Conservation (phyloP, 2,888 invertebrate genomes). For the Stenodema calcarata region DNA sequence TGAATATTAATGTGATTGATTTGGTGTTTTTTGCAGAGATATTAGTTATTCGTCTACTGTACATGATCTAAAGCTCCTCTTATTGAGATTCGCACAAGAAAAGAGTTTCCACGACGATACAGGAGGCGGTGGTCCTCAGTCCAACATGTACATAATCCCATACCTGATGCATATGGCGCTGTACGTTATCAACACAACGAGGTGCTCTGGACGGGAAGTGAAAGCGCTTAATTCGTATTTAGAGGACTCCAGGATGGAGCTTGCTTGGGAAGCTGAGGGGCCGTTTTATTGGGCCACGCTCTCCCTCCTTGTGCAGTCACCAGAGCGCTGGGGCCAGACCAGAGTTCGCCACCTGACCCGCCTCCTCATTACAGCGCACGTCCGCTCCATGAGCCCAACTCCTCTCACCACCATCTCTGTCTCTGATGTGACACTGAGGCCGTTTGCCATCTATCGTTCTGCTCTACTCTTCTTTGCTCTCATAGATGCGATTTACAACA, state of each 20-base stretch:
- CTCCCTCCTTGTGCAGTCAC: slow-evolving; percentile 79
- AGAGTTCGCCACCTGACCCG: slow-evolving; percentile 77
- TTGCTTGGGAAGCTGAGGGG: slow-evolving; percentile 89
- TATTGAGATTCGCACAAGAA: slow-evolving; percentile 89
- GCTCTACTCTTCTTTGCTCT: slow-evolving; percentile 85
- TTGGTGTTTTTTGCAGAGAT: slow-evolving; percentile 66
- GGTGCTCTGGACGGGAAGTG: slow-evolving; percentile 79
- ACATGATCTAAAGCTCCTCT: slow-evolving; percentile 89
- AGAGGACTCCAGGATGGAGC: slow-evolving; percentile 70
- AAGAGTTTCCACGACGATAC: slow-evolving; percentile 97
- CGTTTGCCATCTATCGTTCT: slow-evolving; percentile 61
- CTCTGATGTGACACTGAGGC: slow-evolving; percentile 63
- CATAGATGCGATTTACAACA: slow-evolving; percentile 81
- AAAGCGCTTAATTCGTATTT: slow-evolving; percentile 77
- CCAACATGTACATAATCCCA: slow-evolving; percentile 95
- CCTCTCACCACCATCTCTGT: slow-evolving; percentile 51
- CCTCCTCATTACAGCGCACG: slow-evolving; percentile 78
- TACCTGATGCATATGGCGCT: slow-evolving; percentile 93
- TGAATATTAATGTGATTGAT: too few species aligned
- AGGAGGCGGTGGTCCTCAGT: slow-evolving; percentile 90
- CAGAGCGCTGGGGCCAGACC: slow-evolving; percentile 76
- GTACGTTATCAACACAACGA: slow-evolving; percentile 88
- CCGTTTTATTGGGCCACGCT: slow-evolving; percentile 87
- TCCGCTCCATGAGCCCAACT: slow-evolving; percentile 68
- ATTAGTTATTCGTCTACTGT: slow-evolving; percentile 82